Conservation (phyloP, 1,140 invertebrate species). For the Drosophila sp. region DNA sequence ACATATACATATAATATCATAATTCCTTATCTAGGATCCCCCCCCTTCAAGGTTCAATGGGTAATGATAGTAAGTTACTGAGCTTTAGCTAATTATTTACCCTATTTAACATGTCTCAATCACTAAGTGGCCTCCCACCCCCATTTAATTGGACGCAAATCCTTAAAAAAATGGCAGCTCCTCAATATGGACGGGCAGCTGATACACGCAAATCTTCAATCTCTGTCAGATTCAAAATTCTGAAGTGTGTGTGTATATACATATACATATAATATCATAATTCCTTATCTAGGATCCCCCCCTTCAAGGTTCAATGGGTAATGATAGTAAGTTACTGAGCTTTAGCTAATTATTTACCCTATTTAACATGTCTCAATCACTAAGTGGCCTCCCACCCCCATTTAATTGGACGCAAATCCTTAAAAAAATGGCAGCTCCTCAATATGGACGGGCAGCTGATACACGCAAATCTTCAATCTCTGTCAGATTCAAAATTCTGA, state of each 20-base stretch:
- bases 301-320: too few relatives aligned
- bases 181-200: constrained; percentile 39
- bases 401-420: neutral
- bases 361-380: neutral
- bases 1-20: too few relatives aligned
- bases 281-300: too few relatives aligned
- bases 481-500: constrained; percentile 34
- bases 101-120: neutral
- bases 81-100: too few relatives aligned
- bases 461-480: neutral
- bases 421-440: constrained; percentile 8
- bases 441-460: constrained; percentile 42
- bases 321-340: too few relatives aligned
- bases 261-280: too few relatives aligned
- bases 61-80: too few relatives aligned
- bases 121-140: neutral
- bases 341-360: too few relatives aligned
- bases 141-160: neutral
- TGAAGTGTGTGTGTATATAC: constrained; percentile 60
- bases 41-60: too few relatives aligned
- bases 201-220: constrained; percentile 12
- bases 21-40: too few relatives aligned
- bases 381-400: neutral
- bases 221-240: constrained; percentile 12
- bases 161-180: neutral